A percentile compares a stretch with the other conserved stretches of the same genome.
Evolutionary conservation across 2,113 vertebrate genomes (phyloP).

Genomic region (Athene cunicularia): DNA sequence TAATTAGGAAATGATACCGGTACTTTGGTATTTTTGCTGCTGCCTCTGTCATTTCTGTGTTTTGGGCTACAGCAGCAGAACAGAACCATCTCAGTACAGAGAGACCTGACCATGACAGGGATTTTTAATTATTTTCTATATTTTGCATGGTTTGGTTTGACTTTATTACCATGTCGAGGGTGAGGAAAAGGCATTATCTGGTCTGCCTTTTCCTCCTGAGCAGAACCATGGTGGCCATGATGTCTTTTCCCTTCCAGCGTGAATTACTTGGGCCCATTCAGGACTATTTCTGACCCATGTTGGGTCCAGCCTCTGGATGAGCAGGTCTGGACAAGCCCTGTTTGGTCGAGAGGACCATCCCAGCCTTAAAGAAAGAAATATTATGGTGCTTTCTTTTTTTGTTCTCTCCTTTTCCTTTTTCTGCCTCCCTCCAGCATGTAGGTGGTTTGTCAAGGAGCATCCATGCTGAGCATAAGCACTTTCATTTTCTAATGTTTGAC

Average conservation of each 20-base stretch:
- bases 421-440: background rate
- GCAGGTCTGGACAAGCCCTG: background rate
- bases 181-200: background rate
- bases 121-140: background rate
- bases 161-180: accelerated
- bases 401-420: background rate
- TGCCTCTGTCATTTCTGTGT: accelerated
- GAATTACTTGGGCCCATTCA: background rate
- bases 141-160: background rate
- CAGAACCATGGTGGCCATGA: accelerated
- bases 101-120: background rate
- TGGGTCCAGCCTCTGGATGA: background rate
- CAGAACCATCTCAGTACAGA: background rate
- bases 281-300: background rate
- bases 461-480: background rate
- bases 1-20: background rate
- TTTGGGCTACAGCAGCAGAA: background rate
- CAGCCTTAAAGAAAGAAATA: background rate
- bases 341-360: background rate
- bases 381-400: background rate
- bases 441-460: background rate
- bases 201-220: background rate
- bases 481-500: constrained; percentile 5
- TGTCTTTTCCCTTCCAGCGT: background rate
- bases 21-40: background rate